Conservation (phyloP, 2,888 invertebrate species). For the Drosophila multiciliata region DNA sequence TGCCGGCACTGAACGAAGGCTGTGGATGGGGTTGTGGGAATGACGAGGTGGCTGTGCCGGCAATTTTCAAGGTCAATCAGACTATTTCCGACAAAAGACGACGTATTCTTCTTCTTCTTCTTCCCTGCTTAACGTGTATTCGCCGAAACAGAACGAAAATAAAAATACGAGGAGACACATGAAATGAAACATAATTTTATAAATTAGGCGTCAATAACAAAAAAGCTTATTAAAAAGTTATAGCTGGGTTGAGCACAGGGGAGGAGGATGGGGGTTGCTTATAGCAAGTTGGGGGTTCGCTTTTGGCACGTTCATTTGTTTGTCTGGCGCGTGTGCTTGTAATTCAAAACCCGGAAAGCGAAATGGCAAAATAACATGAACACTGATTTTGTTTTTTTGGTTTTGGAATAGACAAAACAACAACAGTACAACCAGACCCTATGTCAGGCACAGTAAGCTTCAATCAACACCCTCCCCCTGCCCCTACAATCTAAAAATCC, state of each 20-base stretch:
- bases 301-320: slow-evolving; percentile 58
- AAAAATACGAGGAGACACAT: slow-evolving; percentile 17
- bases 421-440: slow-evolving; percentile 14
- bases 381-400: slow-evolving; percentile 26
- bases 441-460: slow-evolving; percentile 18
- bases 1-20: slow-evolving; percentile 59
- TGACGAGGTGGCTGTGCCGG: slow-evolving; percentile 28
- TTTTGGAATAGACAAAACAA: slow-evolving; percentile 47
- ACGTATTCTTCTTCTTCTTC: slow-evolving; percentile 14
- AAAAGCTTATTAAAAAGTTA: slow-evolving; percentile 1
- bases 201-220: slow-evolving; percentile 13
- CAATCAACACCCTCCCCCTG: not conserved
- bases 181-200: slow-evolving; percentile 60
- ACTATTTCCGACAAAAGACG: slow-evolving; percentile 34
- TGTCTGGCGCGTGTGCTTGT: slow-evolving; percentile 71
- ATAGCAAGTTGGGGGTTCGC: not conserved
- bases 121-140: slow-evolving; percentile 32
- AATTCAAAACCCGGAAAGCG: slow-evolving; percentile 77
- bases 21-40: slow-evolving; percentile 11
- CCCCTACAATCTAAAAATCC: slow-evolving; percentile 15
- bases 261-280: not conserved
- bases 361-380: slow-evolving; percentile 74
- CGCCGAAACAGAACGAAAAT: slow-evolving; percentile 43
- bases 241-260: not conserved
- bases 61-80: slow-evolving; percentile 72